phyloP scores from a whole-genome alignment of 1,140 invertebrate genomes.

The Aporrectodea caliginosa region DNA sequence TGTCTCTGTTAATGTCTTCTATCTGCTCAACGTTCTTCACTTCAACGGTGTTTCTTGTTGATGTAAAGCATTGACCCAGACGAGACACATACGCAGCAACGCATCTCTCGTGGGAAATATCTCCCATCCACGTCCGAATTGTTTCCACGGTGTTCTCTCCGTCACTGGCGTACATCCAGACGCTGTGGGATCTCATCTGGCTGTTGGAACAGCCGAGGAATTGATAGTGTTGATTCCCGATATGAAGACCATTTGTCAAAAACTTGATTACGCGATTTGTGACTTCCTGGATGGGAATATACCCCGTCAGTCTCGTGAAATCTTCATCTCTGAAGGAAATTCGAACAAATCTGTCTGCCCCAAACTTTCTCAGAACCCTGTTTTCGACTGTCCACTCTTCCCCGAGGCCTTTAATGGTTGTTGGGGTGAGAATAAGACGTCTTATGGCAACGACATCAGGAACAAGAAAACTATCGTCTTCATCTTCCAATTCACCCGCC shows the following conservation, averaged over 20 bases:
- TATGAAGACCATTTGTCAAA: conserved; percentile 22
- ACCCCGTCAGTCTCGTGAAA: not conserved
- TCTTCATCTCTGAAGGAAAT: not conserved
- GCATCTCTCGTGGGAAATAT: conserved; percentile 11
- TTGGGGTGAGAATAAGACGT: not conserved
- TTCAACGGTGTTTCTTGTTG: not conserved
- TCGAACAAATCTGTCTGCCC: not conserved
- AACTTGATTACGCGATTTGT: not conserved
- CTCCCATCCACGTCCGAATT: conserved; percentile 16
- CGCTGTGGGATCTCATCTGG: not conserved
- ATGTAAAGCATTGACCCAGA: conserved; percentile 19
- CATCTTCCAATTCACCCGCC: not conserved
- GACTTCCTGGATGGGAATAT: not conserved
- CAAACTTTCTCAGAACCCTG: not conserved
- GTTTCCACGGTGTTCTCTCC: not conserved
- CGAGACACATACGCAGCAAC: conserved; percentile 25
- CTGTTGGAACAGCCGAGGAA: not conserved
- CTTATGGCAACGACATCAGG: not conserved
- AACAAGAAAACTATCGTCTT: not conserved
- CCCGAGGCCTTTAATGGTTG: not conserved
- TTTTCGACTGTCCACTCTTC: not conserved
- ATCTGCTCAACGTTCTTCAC: conserved; percentile 10
- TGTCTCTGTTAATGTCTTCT: conserved; percentile 16
- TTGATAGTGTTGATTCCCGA: conserved; percentile 3
- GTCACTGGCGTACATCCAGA: not conserved